Base-by-base conservation (phyloP, 2,113 vertebrate species). In the Harpagus bidentatus region DNA sequence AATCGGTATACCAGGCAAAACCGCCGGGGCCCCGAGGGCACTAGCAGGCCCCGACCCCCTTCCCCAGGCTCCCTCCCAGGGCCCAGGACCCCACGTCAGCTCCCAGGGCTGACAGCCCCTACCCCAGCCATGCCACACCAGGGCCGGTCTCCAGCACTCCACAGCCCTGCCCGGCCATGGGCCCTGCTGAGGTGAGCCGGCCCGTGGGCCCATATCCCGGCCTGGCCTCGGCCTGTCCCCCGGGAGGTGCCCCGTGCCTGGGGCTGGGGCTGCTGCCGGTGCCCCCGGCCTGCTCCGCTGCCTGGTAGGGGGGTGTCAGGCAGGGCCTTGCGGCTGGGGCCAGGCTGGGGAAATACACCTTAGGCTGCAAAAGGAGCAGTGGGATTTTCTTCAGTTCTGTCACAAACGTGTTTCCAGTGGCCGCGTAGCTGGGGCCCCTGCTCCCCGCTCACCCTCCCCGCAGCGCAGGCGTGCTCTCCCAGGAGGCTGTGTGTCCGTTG, bases 181-280 rank as follows among this genome's bases (percentile, higher is more conserved):
- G 29, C 25, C 43, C 34, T 1, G 6, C 48, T 13, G 36, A n/a
- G 25, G 6, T 3, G 18, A 31, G 31, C 22, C 25, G 18, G 7
- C 32, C 31, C 3, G 6, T 7, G 16, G 31, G 12, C 34, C 10
- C 19, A 3, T 2, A 1, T 5, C 29, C 40, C n/a, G 42, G 16
- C 16, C 90, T 19, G 63, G 15, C 34, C 50, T 45, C 6, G 0
- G 7, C 9, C 40, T 9, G 28, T 16, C 40, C 45, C 23, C 25
- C 9, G 13, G 17, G 47, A 42, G 15, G 18, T 62, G 43, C 34
- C 34, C 1, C 0, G 9, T 18, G 23, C 10, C 34, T 2, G 0
- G 58, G 36, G 20, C 52, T 78, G 25, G 13, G n/a, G n/a, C 31
- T 58, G 31, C 42, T 18, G 48, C 34, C 1, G 0, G 20, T 28